Evolutionary conservation across 2,797 vertebrate genomes (phyloP).

Genomic region (Agapornis canus): DNA sequence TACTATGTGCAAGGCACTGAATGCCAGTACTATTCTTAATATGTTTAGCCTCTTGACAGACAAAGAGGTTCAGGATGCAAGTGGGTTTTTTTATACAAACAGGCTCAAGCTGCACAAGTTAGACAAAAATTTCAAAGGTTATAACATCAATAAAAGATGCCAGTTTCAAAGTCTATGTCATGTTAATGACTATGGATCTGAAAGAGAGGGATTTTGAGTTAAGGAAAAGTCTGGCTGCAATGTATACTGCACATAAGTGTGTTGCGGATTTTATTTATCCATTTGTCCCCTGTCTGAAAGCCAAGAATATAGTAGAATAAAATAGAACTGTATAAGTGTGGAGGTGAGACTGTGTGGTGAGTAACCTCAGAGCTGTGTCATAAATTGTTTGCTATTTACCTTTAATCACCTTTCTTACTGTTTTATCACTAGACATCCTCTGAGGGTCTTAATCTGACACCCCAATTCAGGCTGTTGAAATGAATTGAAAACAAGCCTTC

Average conservation of each 20-base stretch:
- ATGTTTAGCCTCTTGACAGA: not conserved
- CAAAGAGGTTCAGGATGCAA: not conserved
- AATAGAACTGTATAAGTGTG: not conserved
- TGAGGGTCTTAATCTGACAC: not conserved
- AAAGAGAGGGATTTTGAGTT: not conserved
- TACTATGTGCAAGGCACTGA: not conserved
- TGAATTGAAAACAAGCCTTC: not conserved
- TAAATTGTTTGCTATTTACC: not conserved
- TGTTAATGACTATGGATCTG: not conserved
- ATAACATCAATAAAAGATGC: not conserved
- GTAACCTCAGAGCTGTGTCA: not conserved
- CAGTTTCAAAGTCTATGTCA: not conserved
- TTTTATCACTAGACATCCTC: not conserved
- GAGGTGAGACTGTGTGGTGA: not conserved
- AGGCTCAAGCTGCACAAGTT: not conserved
- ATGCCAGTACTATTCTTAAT: not conserved
- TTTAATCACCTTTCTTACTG: slow-evolving; percentile 3
- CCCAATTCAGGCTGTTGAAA: not conserved
- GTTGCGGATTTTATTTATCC: not conserved
- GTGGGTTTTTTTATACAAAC: not conserved
- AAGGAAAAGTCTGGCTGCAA: not conserved
- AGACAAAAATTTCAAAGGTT: not conserved
- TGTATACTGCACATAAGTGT: not conserved
- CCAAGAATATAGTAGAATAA: not conserved
- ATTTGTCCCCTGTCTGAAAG: not conserved